A percentile compares a stretch with the other conserved stretches of the same genome.
Evolutionary conservation across 1,140 invertebrate genomes (phyloP).

Genomic region (Lordiphosa clarofinis): DNA sequence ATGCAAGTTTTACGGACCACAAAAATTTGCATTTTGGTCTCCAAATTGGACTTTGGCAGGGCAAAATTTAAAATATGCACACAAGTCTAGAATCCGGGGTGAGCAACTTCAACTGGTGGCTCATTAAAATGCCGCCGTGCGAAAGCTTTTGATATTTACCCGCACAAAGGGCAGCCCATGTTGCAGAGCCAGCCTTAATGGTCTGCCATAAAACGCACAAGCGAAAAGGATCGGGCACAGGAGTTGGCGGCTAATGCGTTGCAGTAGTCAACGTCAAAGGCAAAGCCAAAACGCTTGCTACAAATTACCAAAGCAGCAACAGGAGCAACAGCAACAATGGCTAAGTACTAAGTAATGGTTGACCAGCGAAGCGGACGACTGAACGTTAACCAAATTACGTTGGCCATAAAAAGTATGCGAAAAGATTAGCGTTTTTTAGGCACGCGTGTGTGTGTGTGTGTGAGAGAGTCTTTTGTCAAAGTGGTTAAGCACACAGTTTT

Average conservation of each 20-base stretch:
- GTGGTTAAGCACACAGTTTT: conserved; percentile 15
- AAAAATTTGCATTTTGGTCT: conserved; percentile 52
- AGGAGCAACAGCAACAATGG: conserved; percentile 26
- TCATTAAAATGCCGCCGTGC: conserved; percentile 59
- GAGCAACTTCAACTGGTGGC: conserved; percentile 23
- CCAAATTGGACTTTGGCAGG: conserved; percentile 44
- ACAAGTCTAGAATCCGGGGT: conserved; percentile 4
- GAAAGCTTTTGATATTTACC: conserved; percentile 20
- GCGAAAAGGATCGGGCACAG: conserved; percentile 2
- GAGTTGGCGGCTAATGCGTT: conserved; percentile 50
- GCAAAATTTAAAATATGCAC: neutral
- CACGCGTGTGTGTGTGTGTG: conserved; percentile 7
- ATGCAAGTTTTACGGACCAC: conserved; percentile 1
- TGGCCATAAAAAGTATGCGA: conserved; percentile 37
- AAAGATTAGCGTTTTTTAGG: conserved; percentile 2
- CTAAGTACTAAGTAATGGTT: too few species aligned
- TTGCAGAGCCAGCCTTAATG: conserved; percentile 48
- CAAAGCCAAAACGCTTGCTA: conserved; percentile 37
- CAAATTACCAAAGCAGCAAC: conserved; percentile 32
- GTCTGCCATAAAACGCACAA: conserved; percentile 36
- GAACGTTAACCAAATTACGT: conserved; percentile 53
- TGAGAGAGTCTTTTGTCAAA: conserved; percentile 9
- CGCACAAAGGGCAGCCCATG: conserved; percentile 38
- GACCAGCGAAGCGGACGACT: conserved; percentile 40
- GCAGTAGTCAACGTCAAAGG: conserved; percentile 30